A percentile compares a stretch with the other conserved stretches of the same genome.
Conservation (phyloP, 2,113 vertebrate species). For the zebrafish (Danio rerio) region GRCz12tu NC_133196.1:6325501-6326000, state of each 20-base stretch:
- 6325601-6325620: constrained; percentile 4
- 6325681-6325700: background rate
- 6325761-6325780: constrained; percentile 15
- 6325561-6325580: background rate
- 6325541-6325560: background rate
- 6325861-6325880: constrained; percentile 54
- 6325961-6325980: constrained; percentile 2
- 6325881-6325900: constrained; percentile 24
- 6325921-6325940: constrained; percentile 21
- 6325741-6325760: constrained; percentile 4
- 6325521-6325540: background rate
- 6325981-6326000: background rate
- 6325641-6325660: constrained; percentile 17
- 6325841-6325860: constrained; percentile 44
- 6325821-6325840: constrained; percentile 40
- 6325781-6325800: background rate
- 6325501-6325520: background rate
- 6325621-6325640: constrained; percentile 16
- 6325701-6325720: background rate
- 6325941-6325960: constrained; percentile 25
- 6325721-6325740: background rate
- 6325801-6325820: constrained; percentile 33
- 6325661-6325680: constrained; percentile 12
- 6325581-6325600: background rate
- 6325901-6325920: constrained; percentile 50